phyloP scores from a whole-genome alignment of 2,888 invertebrate genomes.

The Epsilonema sp. region DNA sequence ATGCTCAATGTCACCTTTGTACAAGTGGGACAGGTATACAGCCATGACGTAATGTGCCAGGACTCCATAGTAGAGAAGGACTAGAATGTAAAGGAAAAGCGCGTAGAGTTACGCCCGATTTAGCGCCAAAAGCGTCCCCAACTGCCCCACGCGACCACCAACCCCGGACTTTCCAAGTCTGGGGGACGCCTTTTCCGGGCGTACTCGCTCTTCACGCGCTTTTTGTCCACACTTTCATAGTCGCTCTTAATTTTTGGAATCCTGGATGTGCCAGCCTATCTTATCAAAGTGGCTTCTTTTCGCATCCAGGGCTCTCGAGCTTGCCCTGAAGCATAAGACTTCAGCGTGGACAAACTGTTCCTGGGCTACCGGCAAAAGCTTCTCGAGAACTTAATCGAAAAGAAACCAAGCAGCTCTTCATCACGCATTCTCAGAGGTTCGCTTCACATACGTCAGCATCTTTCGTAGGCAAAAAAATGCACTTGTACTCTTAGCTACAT shows the following conservation, averaged over 20 bases:
- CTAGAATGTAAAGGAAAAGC: too few species aligned
- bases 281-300: not conserved
- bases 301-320: slow-evolving; percentile 44
- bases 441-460: too few species aligned
- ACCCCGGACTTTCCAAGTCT: too few species aligned
- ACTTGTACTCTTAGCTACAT: too few species aligned
- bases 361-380: slow-evolving; percentile 45
- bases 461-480: too few species aligned
- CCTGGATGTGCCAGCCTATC: not conserved
- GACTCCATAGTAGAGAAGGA: too few species aligned
- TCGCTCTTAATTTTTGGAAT: not conserved
- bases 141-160: too few species aligned
- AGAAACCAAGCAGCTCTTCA: slow-evolving; percentile 29
- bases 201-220: too few species aligned
- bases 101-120: too few species aligned
- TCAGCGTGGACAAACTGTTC: slow-evolving; percentile 53
- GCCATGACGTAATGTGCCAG: too few species aligned
- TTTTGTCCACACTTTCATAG: not conserved
- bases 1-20: slow-evolving; percentile 48
- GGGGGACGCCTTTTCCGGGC: too few species aligned
- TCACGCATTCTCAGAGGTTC: slow-evolving; percentile 17
- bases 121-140: too few species aligned
- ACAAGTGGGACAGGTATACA: slow-evolving; percentile 50
- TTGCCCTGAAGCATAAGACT: slow-evolving; percentile 50
- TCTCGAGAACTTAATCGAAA: slow-evolving; percentile 36